phyloP scores from a whole-genome alignment of 2,113 vertebrate genomes.

The Stercorarius parasiticus region DNA sequence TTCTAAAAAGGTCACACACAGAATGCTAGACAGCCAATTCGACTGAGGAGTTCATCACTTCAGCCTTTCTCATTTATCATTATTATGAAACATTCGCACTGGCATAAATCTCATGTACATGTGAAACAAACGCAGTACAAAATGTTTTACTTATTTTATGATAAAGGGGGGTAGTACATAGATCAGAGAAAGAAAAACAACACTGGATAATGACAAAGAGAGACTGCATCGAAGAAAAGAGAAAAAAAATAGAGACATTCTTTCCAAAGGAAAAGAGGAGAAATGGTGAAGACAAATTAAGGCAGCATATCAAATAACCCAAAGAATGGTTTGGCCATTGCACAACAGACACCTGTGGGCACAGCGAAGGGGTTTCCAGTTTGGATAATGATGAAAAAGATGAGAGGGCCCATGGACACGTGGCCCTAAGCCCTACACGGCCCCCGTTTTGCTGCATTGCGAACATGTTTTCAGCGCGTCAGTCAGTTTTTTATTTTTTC shows the following conservation, averaged over 20 bases:
- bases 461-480: not conserved
- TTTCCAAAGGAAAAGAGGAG: not conserved
- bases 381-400: not conserved
- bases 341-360: not conserved
- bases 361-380: not conserved
- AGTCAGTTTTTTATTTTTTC: not conserved
- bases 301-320: not conserved
- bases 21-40: not conserved
- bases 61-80: not conserved
- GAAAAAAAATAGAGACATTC: not conserved
- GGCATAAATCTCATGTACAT: not conserved
- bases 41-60: not conserved
- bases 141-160: constrained; percentile 29
- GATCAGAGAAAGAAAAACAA: constrained; percentile 21
- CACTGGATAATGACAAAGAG: not conserved
- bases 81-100: not conserved
- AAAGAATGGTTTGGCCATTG: not conserved
- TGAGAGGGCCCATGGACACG: not conserved
- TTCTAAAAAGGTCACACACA: not conserved
- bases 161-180: not conserved
- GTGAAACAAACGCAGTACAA: constrained; percentile 23
- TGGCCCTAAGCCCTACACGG: not conserved
- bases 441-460: not conserved
- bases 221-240: not conserved
- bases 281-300: not conserved